These are phyloP conservation scores for Hippocampus mohnikei DNA, from an alignment of 2,113 vertebrate species.

Conservation along the genomic window DNA sequence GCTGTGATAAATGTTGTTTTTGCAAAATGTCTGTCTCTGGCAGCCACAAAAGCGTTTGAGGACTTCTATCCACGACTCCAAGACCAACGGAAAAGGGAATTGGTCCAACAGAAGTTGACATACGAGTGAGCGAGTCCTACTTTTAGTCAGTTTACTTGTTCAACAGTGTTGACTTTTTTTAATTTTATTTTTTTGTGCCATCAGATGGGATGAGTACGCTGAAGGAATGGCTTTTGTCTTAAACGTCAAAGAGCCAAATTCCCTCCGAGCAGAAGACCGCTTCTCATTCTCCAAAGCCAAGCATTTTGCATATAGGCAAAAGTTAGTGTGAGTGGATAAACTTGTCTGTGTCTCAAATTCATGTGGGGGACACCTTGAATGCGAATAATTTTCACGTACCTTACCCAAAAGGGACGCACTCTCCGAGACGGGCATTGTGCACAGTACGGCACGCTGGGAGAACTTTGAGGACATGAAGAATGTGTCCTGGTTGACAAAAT, in stretches of 20 bases:
- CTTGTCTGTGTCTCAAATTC: not conserved
- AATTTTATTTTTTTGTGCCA: not conserved
- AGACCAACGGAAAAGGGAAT: conserved; percentile 29
- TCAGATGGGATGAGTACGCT: conserved; percentile 19
- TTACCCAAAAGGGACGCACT: conserved; percentile 15
- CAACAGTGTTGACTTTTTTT: not conserved
- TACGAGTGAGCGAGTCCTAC: conserved; percentile 32
- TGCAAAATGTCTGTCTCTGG: not conserved
- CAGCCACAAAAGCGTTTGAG: conserved; percentile 38
- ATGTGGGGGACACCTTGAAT: no score
- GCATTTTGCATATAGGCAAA: not conserved
- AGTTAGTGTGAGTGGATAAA: not conserved
- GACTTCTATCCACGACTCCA: conserved; percentile 30
- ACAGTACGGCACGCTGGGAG: conserved; percentile 22
- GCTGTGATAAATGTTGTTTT: no score
- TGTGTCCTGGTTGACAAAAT: conserved; percentile 31
- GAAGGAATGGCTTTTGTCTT: conserved; percentile 2
- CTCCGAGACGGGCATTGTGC: conserved; percentile 10
- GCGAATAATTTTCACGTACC: not conserved
- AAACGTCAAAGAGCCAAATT: not conserved
- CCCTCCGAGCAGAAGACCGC: conserved; percentile 14
- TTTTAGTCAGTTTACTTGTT: not conserved
- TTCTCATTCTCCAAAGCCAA: conserved; percentile 13
- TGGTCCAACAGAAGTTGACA: conserved; percentile 19
- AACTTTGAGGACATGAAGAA: conserved; percentile 27